These are phyloP conservation scores for Polymixis lichenea DNA, from an alignment of 2,888 invertebrate species.

Conservation along the genomic window DNA sequence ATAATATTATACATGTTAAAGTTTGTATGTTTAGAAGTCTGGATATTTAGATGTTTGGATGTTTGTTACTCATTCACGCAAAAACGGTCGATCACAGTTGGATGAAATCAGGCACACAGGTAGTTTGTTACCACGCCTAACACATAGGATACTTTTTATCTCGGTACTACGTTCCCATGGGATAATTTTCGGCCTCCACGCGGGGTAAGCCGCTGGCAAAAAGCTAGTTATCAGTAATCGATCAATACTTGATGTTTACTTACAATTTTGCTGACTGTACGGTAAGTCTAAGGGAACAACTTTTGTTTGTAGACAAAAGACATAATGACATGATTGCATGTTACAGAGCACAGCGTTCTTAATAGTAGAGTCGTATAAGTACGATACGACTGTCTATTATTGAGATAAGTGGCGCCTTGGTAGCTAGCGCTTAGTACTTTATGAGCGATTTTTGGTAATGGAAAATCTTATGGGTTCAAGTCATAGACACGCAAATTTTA, in stretches of 20 bases:
- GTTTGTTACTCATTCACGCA: too few species aligned
- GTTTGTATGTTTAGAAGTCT: too few species aligned
- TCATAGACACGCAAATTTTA: neutral
- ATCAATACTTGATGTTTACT: neutral
- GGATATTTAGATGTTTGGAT: too few species aligned
- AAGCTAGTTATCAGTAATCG: neutral
- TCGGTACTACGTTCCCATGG: too few species aligned
- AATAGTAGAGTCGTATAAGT: constrained; percentile 36
- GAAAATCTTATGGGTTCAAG: neutral
- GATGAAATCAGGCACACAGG: too few species aligned
- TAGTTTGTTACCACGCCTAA: too few species aligned
- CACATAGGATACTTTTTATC: too few species aligned
- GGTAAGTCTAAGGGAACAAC: neutral
- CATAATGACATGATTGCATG: constrained; percentile 46
- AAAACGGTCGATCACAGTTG: too few species aligned
- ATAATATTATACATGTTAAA: too few species aligned
- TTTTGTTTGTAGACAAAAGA: constrained; percentile 44
- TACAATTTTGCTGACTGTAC: neutral
- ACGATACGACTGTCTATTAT: constrained; percentile 47
- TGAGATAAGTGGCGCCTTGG: constrained; percentile 49
- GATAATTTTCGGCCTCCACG: too few species aligned
- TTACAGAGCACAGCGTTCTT: constrained; percentile 23
- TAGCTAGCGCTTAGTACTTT: constrained; percentile 28
- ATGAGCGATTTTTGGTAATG: neutral
- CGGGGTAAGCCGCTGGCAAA: too few species aligned